phyloP scores from a whole-genome alignment of 2,797 vertebrate genomes.

The Taenioides sp. region DNA sequence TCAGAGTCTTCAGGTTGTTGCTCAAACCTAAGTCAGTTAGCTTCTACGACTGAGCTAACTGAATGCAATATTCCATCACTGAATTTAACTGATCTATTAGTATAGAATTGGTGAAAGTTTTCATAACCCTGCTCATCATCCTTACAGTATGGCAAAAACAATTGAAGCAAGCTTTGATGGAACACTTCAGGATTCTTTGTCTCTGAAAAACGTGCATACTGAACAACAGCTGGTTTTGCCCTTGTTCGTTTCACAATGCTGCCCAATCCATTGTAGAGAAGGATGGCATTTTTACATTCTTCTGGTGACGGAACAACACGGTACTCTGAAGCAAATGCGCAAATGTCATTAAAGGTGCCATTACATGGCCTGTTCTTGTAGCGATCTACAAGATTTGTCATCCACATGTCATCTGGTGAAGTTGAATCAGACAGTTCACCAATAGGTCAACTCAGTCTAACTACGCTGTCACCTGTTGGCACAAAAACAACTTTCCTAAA shows the following conservation, averaged over 20 bases:
- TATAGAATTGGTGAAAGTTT: not conserved
- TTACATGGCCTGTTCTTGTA: not conserved
- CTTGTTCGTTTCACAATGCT: slow-evolving; percentile 10
- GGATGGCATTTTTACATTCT: not conserved
- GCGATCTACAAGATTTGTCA: not conserved
- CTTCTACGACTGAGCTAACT: not conserved
- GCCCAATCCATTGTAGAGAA: not conserved
- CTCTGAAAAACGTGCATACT: slow-evolving; percentile 27
- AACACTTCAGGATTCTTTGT: not conserved
- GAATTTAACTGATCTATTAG: not conserved
- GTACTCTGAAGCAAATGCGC: slow-evolving; percentile 34
- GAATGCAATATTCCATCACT: not conserved
- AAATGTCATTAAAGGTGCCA: slow-evolving; percentile 11
- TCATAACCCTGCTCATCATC: not conserved
- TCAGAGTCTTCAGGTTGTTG: not conserved
- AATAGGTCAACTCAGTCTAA: slow-evolving; percentile 30
- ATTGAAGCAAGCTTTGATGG: slow-evolving; percentile 1
- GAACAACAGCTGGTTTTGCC: slow-evolving; percentile 22
- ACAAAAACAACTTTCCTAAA: slow-evolving; percentile 36
- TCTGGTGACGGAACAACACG: slow-evolving; percentile 12
- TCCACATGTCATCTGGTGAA: slow-evolving; percentile 11
- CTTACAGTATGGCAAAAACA: not conserved
- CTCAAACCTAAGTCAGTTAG: slow-evolving; percentile 12
- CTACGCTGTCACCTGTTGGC: slow-evolving; percentile 12
- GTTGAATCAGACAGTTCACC: not conserved